Evolutionary conservation across 2,888 invertebrate species (phyloP).

Genomic region (Aethes cnicana): DNA sequence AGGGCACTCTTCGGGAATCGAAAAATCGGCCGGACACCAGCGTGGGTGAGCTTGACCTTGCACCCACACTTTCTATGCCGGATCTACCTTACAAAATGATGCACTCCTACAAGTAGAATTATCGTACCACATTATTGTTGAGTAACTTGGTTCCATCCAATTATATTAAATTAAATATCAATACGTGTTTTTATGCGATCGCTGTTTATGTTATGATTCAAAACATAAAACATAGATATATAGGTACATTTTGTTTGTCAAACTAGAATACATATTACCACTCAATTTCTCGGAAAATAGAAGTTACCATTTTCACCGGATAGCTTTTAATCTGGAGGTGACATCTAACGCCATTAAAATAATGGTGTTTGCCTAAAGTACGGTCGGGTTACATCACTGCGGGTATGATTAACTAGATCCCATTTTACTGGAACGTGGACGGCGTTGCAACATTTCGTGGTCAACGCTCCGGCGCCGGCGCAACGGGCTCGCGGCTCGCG

Average conservation of each 20-base stretch:
- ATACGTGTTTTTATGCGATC: no score
- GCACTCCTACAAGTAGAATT: no score
- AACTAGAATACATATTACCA: no score
- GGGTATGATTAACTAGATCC: slow-evolving; percentile 39
- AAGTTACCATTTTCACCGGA: neutral
- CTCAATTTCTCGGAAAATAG: neutral
- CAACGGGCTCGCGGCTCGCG: slow-evolving; percentile 6
- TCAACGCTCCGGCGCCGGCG: slow-evolving; percentile 28
- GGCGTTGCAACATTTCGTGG: slow-evolving; percentile 43
- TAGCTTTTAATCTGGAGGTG: neutral
- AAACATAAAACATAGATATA: no score
- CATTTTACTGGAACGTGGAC: slow-evolving; percentile 42
- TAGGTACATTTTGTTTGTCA: no score
- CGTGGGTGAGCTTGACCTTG: slow-evolving; percentile 26
- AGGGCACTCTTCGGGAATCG: slow-evolving; percentile 14
- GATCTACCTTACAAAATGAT: slow-evolving; percentile 10
- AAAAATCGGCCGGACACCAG: slow-evolving; percentile 19
- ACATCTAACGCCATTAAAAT: slow-evolving; percentile 6
- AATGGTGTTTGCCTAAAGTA: slow-evolving; percentile 8
- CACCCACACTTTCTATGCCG: slow-evolving; percentile 29
- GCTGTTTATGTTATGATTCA: no score
- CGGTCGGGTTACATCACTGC: slow-evolving; percentile 34
- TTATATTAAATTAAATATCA: no score
- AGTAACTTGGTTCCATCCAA: no score
- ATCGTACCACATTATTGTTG: no score